Conservation (phyloP, 1,140 invertebrate genomes). For the Hydropsyche tenuis region DNA sequence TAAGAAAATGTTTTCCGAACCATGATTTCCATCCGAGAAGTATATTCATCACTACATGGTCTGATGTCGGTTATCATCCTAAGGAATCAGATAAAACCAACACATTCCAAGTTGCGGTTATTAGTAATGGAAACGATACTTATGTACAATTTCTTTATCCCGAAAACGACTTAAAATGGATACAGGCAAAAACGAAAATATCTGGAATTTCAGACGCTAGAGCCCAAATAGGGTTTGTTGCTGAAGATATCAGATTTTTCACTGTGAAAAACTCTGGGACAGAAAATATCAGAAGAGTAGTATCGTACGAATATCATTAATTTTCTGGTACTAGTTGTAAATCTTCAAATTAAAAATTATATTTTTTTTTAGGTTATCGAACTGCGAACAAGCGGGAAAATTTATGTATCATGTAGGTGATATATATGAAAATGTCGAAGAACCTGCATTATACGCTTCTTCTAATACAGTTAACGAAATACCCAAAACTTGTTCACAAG, state of each 20-base stretch:
- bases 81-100: constrained; percentile 63
- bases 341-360: constrained; percentile 13
- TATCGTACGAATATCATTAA: constrained; percentile 55
- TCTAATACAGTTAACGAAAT: constrained; percentile 52
- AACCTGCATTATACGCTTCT: constrained; percentile 63
- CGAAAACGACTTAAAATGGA: constrained; percentile 88
- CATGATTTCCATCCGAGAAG: constrained; percentile 68
- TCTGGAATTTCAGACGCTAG: constrained; percentile 80
- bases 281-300: constrained; percentile 73
- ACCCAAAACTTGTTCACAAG: constrained; percentile 63
- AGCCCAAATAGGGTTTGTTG: constrained; percentile 91
- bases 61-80: constrained; percentile 68
- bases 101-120: constrained; percentile 83
- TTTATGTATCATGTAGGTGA: constrained; percentile 85
- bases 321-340: not conserved
- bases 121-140: constrained; percentile 80
- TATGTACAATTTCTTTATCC: constrained; percentile 88
- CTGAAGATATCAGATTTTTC: constrained; percentile 75
- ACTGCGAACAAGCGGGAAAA: constrained; percentile 80
- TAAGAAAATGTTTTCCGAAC: constrained; percentile 75
- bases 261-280: constrained; percentile 84
- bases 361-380: constrained; percentile 75
- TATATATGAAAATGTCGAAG: constrained; percentile 67
- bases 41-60: constrained; percentile 79
- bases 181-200: constrained; percentile 74